Evolutionary conservation across 1,140 invertebrate genomes (phyloP).

Genomic region (Aphelenchoides fujianensis): DNA sequence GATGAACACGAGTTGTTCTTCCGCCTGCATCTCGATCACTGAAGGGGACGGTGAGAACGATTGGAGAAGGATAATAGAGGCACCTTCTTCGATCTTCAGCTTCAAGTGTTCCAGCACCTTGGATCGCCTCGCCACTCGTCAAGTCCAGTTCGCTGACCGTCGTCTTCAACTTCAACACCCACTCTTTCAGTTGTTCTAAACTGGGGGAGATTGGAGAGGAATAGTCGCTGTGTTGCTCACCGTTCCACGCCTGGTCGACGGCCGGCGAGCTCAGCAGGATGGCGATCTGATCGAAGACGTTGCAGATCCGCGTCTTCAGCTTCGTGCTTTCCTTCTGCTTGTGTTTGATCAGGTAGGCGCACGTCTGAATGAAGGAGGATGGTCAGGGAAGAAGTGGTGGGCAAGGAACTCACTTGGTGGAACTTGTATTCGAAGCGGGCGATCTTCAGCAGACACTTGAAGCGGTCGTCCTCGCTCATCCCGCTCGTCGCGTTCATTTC

Average conservation of each 20-base stretch:
- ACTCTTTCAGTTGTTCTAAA: slow-evolving; percentile 31
- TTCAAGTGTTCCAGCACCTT: slow-evolving; percentile 34
- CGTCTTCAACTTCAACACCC: slow-evolving; percentile 26
- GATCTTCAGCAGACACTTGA: slow-evolving; percentile 36
- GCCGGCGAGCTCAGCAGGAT: neutral
- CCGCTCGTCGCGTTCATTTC: neutral
- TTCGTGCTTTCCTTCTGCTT: slow-evolving; percentile 29
- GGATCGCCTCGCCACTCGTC: slow-evolving; percentile 5
- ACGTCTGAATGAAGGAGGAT: slow-evolving; percentile 32
- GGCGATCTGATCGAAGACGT: slow-evolving; percentile 42
- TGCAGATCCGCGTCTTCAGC: slow-evolving; percentile 29
- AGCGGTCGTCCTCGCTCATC: neutral
- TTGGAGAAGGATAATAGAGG: slow-evolving; percentile 3
- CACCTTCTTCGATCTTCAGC: slow-evolving; percentile 29
- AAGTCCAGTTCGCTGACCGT: slow-evolving; percentile 27
- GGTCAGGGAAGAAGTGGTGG: neutral
- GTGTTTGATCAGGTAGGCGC: slow-evolving; percentile 25
- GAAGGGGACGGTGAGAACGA: slow-evolving; percentile 18
- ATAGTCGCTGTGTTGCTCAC: slow-evolving; percentile 11
- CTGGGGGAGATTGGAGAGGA: slow-evolving; percentile 18
- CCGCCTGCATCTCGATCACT: slow-evolving; percentile 30
- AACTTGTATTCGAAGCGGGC: slow-evolving; percentile 51
- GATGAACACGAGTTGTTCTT: slow-evolving; percentile 27
- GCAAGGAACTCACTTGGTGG: slow-evolving; percentile 25
- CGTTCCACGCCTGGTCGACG: slow-evolving; percentile 22